Base-by-base conservation (phyloP, 1,140 invertebrate species). In the Anoplolepis gracilipes region DNA sequence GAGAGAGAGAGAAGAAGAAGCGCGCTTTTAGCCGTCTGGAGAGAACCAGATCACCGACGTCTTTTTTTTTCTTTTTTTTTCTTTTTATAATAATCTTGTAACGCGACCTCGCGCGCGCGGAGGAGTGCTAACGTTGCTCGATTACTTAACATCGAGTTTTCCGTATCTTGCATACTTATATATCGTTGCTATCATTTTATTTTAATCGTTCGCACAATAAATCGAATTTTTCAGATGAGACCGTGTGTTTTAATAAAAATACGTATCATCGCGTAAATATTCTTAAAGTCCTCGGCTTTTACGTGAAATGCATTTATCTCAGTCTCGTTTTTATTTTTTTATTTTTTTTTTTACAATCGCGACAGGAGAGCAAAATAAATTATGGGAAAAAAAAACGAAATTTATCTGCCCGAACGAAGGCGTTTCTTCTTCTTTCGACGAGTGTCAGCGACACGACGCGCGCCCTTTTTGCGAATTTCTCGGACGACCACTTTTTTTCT, bases 361-460 rank as follows among this genome's bases (percentile, higher is more conserved):
- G 39, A 64, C 19, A 30, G 25, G 30, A 64, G 19, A 69, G 42
- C 42, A 46, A 79, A 79, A 79, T 79, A 67, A 55, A 69, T 79
- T 55, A 79, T 79, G 16, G 39, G 3, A 53, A 67, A 79, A 53
- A 67, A 79, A 69, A 67, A 30, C 42, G n/a, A 69, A 62, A 69
- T 79, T 79, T 79, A 33, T 64, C 2, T 36, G 39, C 33, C 42
- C 57, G 25, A 53, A 36, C 28, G 42, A 67, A 33, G 25, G 2
- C 22, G 22, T 5, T 36, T 55, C 55, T 28, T 5, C 3, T 49
- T 19, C 11, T 5, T 4, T 2, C 22, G 42, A 59, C 10, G 46
- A 49, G 46, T 72, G 53, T 72, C 65, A 75, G 8, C 39, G 36
- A 75, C 67, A 61, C 25, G 25, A 11, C 33, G 36, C 25, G 39